phyloP scores from a whole-genome alignment of 2,113 vertebrate genomes.

The Sprattus sprattus region DNA sequence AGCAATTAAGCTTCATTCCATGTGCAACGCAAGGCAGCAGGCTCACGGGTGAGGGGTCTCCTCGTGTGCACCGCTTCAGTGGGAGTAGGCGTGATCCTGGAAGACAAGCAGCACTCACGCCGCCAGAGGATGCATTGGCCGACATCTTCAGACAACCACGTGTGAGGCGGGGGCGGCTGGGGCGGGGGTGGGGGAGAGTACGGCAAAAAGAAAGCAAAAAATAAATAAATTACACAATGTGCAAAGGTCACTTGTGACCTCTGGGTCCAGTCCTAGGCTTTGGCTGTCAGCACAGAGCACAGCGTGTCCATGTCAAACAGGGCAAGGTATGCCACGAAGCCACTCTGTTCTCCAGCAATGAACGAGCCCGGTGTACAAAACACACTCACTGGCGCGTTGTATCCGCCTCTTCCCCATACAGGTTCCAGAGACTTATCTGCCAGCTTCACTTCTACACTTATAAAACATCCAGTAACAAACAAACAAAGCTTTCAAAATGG shows the following conservation, averaged over 20 bases:
- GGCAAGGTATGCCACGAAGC: slow-evolving; percentile 56
- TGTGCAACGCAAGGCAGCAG: slow-evolving; percentile 69
- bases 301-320: slow-evolving; percentile 61
- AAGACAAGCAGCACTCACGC: slow-evolving; percentile 66
- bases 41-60: slow-evolving; percentile 44
- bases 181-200: slow-evolving; percentile 16
- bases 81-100: slow-evolving; percentile 66
- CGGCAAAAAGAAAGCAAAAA: slow-evolving; percentile 39
- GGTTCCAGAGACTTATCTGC: neutral
- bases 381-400: neutral
- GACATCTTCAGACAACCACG: slow-evolving; percentile 64
- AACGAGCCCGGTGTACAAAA: neutral
- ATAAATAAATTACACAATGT: slow-evolving; percentile 45
- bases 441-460: neutral
- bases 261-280: slow-evolving; percentile 61
- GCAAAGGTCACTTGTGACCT: slow-evolving; percentile 70
- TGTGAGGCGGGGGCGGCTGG: slow-evolving; percentile 49
- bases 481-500: neutral
- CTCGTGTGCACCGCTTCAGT: slow-evolving; percentile 40
- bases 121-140: slow-evolving; percentile 59
- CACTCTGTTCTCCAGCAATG: slow-evolving; percentile 45
- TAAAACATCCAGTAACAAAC: neutral
- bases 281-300: slow-evolving; percentile 64
- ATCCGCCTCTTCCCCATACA: neutral
- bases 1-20: slow-evolving; percentile 68